Percentiles rank a stretch among this genome's conserved stretches.
These are phyloP conservation scores for Plodia interpunctella DNA, from an alignment of 1,140 invertebrate species.

Conservation along the genomic window DNA sequence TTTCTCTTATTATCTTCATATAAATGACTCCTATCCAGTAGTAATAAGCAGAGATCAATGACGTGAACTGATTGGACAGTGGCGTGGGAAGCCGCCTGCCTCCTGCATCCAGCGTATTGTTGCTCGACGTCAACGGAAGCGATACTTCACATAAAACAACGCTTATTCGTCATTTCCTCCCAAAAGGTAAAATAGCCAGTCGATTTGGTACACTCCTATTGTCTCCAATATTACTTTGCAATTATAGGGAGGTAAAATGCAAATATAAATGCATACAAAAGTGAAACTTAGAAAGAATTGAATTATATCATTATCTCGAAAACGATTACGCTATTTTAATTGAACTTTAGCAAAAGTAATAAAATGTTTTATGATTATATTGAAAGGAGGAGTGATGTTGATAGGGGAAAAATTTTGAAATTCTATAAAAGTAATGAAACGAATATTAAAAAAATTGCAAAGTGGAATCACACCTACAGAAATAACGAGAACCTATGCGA, in stretches of 20 bases:
- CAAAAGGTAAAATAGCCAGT: slow-evolving; percentile 18
- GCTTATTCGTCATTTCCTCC: slow-evolving; percentile 62
- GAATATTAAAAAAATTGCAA: neutral
- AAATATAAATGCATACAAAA: too few species aligned
- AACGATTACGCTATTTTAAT: too few species aligned
- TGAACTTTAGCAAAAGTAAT: too few species aligned
- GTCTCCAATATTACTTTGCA: neutral
- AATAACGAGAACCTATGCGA: neutral
- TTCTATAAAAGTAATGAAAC: neutral
- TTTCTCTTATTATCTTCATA: too few species aligned
- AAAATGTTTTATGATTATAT: too few species aligned
- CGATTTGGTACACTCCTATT: neutral
- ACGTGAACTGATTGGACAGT: slow-evolving; percentile 26
- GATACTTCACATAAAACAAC: slow-evolving; percentile 41
- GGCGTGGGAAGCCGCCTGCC: slow-evolving; percentile 16
- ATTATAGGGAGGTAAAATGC: too few species aligned
- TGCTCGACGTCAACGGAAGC: slow-evolving; percentile 60
- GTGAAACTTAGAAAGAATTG: too few species aligned
- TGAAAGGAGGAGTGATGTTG: too few species aligned
- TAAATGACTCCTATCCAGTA: neutral
- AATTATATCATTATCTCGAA: too few species aligned
- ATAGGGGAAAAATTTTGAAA: too few species aligned
- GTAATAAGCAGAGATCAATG: slow-evolving; percentile 9
- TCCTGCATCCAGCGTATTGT: slow-evolving; percentile 40
- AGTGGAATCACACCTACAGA: neutral